Evolutionary conservation across 1,140 invertebrate species (phyloP).

Genomic region (Leptinotarsa texana): DNA sequence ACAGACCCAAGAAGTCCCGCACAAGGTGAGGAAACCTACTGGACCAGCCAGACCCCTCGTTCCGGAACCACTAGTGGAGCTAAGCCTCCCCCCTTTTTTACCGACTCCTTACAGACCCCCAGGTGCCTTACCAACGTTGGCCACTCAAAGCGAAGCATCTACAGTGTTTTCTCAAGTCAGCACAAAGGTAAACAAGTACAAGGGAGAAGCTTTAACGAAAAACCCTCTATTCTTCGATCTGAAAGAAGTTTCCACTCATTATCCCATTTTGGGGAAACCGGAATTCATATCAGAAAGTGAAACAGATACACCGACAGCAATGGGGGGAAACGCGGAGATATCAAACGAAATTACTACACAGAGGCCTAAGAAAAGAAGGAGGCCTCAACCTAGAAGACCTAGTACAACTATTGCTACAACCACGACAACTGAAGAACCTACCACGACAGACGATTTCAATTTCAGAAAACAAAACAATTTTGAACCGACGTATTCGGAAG

Average conservation of each 20-base stretch:
- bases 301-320: constrained; percentile 24
- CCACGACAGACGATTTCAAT: constrained; percentile 41
- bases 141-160: constrained; percentile 52
- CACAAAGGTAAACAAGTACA: constrained; percentile 38
- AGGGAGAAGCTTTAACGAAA: constrained; percentile 31
- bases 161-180: constrained; percentile 49
- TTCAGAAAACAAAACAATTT: constrained; percentile 36
- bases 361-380: constrained; percentile 38
- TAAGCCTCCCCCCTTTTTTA: constrained; percentile 45
- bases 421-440: constrained; percentile 44
- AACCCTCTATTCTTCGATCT: constrained; percentile 49
- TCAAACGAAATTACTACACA: constrained; percentile 46
- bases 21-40: constrained; percentile 14
- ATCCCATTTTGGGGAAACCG: constrained; percentile 48
- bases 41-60: constrained; percentile 20
- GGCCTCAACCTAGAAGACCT: constrained; percentile 42
- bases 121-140: constrained; percentile 43
- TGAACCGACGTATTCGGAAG: constrained; percentile 8
- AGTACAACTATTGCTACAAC: constrained; percentile 39
- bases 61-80: constrained; percentile 32
- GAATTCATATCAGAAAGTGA: constrained; percentile 7
- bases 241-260: constrained; percentile 55
- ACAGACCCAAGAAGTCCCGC: constrained; percentile 19
- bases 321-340: constrained; percentile 34
- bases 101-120: constrained; percentile 53